A percentile compares a stretch with the other conserved stretches of the same genome.
These are phyloP conservation scores for Coreoperca whiteheadi DNA, from an alignment of 2,113 vertebrate genomes.

Conservation along the genomic window DNA sequence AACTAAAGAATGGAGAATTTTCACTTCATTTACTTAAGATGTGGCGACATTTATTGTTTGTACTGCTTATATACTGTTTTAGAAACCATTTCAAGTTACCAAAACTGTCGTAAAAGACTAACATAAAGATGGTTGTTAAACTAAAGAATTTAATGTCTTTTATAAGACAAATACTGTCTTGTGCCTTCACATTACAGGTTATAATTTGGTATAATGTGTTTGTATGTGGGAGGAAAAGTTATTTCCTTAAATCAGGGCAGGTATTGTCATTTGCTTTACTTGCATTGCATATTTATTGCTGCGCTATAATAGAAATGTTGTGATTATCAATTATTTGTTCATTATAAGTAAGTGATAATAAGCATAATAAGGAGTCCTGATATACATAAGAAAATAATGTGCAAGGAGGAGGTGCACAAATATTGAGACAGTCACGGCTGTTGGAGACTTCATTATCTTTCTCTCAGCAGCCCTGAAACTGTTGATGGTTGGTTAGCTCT, in stretches of 20 bases:
- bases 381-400: neutral
- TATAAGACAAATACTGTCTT: neutral
- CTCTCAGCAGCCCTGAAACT: conserved; percentile 38
- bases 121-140: too few species aligned
- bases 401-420: conserved; percentile 13
- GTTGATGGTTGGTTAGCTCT: conserved; percentile 30
- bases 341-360: neutral
- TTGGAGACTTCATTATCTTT: conserved; percentile 58
- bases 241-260: neutral
- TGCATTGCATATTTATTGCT: neutral
- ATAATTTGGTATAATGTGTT: neutral
- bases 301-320: neutral
- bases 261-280: neutral
- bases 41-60: neutral
- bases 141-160: too few species aligned
- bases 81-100: neutral
- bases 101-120: neutral
- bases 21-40: neutral
- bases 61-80: neutral
- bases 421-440: conserved; percentile 10
- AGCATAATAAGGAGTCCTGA: neutral
- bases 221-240: neutral
- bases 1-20: neutral
- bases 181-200: neutral
- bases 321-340: neutral